Percentiles rank a stretch among this genome's conserved stretches.
phyloP scores from a whole-genome alignment of 1,140 invertebrate species.

The Leucophenga varia region DNA sequence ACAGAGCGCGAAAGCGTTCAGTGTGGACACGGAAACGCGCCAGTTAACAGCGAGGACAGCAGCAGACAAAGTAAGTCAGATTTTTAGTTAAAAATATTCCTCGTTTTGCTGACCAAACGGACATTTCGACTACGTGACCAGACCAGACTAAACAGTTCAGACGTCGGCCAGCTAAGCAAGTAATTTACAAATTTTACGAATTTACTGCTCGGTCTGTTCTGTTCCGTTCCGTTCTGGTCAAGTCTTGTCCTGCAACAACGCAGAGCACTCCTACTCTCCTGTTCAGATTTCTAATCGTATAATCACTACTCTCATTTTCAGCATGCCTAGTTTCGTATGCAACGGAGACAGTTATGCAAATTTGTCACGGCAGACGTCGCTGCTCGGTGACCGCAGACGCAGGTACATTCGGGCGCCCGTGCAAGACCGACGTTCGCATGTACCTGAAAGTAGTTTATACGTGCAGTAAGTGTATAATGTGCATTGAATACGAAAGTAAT shows the following conservation, averaged over 20 bases:
- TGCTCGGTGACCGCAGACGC: slow-evolving; percentile 80
- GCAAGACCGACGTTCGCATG: slow-evolving; percentile 75
- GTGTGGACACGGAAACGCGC: slow-evolving; percentile 78
- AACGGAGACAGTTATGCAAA: slow-evolving; percentile 82
- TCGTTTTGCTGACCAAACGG: too few species aligned
- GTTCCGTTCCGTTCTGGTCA: neutral
- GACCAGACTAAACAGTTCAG: neutral
- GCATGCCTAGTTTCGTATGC: slow-evolving; percentile 84
- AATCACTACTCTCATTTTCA: slow-evolving; percentile 49
- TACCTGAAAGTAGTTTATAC: slow-evolving; percentile 91
- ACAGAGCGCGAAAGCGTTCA: slow-evolving; percentile 82
- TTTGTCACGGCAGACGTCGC: slow-evolving; percentile 82
- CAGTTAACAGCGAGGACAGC: slow-evolving; percentile 77
- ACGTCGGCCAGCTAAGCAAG: neutral
- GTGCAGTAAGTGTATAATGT: slow-evolving; percentile 82
- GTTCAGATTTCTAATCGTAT: neutral
- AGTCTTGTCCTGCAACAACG: too few species aligned
- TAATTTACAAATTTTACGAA: neutral
- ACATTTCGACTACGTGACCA: neutral
- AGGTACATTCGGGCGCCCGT: slow-evolving; percentile 83
- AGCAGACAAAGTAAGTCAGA: slow-evolving; percentile 61
- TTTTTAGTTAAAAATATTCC: too few species aligned
- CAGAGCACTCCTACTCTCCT: too few species aligned
- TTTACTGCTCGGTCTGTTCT: neutral
- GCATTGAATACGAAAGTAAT: too few species aligned